Evolutionary conservation across 2,888 invertebrate genomes (phyloP), one percentile per base, ranked within the genome.

Genomic region (Drosophila affinis): DNA sequence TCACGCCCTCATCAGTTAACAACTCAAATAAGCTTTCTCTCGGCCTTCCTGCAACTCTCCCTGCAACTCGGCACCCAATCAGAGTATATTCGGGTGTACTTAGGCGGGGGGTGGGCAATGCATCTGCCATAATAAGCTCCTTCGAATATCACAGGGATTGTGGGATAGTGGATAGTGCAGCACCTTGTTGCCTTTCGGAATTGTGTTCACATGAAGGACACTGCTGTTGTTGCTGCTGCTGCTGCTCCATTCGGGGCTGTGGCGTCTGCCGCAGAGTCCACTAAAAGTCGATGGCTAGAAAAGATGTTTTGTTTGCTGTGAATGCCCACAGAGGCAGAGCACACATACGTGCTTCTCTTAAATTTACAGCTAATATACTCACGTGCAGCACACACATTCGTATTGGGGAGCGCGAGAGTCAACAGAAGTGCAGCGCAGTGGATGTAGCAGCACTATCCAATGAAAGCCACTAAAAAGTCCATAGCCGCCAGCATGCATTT

Each of bases 291-390:
- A 71, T 71, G 72, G 72, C 29, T 69, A 68, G 45, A 68, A 72
- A 71, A 56, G 71, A 63, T 72, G 71, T 72, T 68, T 56, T 53
- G 60, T 71, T 62, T 62, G 51, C 60, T 46, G 63, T 65, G 44
- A 57, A 72, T 72, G 70, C 72, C 70, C 72, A 72, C 72, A 51
- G 47, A 27, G 53, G 34, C 59, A 18, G 44, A 27, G 48, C 62
- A 53, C 64, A 54, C 64, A 45, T 46, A 52, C 29, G 58, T 48
- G 54, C 45, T 27, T 48, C 59, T 57, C 60, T 73, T 63, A 59
- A 59, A 67, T 67, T 61, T 67, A 21, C 67, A 73, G 59, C 70
- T 77, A 77, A 81, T 77, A 77, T 76, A 78, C 79, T 72, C 76
- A 77, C 78, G 72, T 77, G 77, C 74, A 60, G 44, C 29, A 9